A percentile compares a stretch with the other conserved stretches of the same genome.
phyloP scores from a whole-genome alignment of 2,113 vertebrate genomes.

The Phrynosoma blainvillii region DNA sequence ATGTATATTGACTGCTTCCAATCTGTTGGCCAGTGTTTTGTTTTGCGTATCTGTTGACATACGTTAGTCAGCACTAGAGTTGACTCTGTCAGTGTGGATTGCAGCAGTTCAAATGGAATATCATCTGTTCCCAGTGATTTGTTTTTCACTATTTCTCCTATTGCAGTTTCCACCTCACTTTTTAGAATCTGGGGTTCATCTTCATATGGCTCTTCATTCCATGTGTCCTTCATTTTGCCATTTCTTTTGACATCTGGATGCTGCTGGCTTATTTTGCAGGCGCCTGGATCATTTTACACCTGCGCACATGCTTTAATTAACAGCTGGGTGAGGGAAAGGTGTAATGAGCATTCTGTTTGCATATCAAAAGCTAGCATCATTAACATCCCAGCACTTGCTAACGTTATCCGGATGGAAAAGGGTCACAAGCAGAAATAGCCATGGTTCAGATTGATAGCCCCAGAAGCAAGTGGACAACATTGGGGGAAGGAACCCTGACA shows the following conservation, averaged over 20 bases:
- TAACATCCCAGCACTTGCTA: slow-evolving; percentile 37
- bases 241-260: neutral
- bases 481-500: neutral
- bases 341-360: slow-evolving; percentile 65
- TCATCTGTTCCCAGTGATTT: no score
- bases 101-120: no score
- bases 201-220: no score
- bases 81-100: no score
- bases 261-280: slow-evolving; percentile 59
- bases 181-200: no score
- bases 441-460: neutral
- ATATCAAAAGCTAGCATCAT: slow-evolving; percentile 72
- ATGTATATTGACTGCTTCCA: no score
- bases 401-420: slow-evolving; percentile 35
- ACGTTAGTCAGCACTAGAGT: no score
- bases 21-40: no score
- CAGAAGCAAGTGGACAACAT: neutral
- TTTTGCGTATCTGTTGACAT: no score
- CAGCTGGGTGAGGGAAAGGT: slow-evolving; percentile 53
- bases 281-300: slow-evolving; percentile 61
- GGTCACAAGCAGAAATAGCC: slow-evolving; percentile 15
- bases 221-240: no score
- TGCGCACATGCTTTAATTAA: slow-evolving; percentile 72
- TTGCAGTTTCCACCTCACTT: no score
- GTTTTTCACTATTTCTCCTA: no score